Evolutionary conservation across 2,113 vertebrate species (phyloP).

Genomic region (Albula goreensis): DNA sequence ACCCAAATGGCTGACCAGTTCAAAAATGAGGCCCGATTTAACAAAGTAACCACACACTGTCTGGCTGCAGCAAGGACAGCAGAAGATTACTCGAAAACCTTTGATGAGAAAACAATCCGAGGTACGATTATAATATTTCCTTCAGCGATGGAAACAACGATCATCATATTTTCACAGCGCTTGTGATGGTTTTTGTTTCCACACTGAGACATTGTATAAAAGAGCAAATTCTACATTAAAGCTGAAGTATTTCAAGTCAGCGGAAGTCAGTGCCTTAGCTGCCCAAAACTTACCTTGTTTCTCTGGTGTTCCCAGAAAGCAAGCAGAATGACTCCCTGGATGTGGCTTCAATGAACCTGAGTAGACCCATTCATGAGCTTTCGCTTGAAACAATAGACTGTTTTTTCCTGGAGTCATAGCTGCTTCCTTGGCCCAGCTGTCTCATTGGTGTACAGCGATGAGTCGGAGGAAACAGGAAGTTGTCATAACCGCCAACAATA

Average conservation of each 20-base stretch:
- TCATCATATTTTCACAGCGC: background rate
- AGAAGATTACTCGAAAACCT: background rate
- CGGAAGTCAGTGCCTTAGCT: background rate
- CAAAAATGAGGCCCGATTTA: background rate
- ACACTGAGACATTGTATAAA: background rate
- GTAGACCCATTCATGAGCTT: background rate
- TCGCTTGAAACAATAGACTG: slow-evolving; percentile 62
- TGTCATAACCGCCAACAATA: slow-evolving; percentile 57
- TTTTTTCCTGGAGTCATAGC: slow-evolving; percentile 71
- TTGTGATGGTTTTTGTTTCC: background rate
- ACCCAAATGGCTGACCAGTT: background rate
- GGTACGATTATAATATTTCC: background rate
- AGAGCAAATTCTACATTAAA: background rate
- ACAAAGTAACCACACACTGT: background rate
- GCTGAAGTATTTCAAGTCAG: background rate
- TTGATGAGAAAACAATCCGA: background rate
- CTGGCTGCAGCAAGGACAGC: background rate
- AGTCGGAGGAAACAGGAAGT: slow-evolving; percentile 66
- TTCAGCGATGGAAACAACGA: background rate
- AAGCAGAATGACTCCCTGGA: background rate
- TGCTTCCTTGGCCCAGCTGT: slow-evolving; percentile 58
- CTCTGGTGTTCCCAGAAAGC: background rate
- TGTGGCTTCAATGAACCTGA: slow-evolving; percentile 38
- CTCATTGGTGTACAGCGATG: slow-evolving; percentile 55
- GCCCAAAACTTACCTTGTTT: slow-evolving; percentile 38